A percentile compares a stretch with the other conserved stretches of the same genome.
phyloP scores from a whole-genome alignment of 2,888 invertebrate species.

The Philonicus albiceps region DNA sequence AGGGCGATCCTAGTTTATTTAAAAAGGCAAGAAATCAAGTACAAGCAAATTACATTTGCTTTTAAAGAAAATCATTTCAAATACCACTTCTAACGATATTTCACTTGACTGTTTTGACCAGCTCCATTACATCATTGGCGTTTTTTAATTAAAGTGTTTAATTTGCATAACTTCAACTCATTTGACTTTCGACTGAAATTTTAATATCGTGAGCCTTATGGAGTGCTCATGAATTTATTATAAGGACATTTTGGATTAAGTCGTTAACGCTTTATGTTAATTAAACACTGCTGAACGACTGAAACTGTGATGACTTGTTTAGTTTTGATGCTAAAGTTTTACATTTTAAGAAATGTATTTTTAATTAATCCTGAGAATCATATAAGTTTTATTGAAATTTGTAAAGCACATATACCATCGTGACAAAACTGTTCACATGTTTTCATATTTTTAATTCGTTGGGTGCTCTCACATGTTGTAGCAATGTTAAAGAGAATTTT shows the following conservation, averaged over 20 bases:
- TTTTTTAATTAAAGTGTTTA: slow-evolving; percentile 13
- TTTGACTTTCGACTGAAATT: not conserved
- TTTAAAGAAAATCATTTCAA: not conserved
- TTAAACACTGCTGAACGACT: not conserved
- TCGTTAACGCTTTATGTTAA: slow-evolving; percentile 23
- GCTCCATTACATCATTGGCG: not conserved
- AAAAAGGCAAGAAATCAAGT: not conserved
- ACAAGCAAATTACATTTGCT: not conserved
- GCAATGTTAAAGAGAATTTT: no score
- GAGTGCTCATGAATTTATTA: not conserved
- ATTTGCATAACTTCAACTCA: slow-evolving; percentile 10
- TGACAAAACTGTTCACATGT: no score
- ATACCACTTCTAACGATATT: not conserved
- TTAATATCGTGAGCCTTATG: not conserved
- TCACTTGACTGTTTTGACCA: not conserved
- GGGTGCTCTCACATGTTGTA: no score
- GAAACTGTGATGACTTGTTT: not conserved
- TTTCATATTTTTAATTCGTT: no score
- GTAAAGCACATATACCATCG: no score
- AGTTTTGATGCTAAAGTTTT: not conserved
- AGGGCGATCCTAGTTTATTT: no score
- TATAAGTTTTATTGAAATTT: no score
- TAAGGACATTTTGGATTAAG: slow-evolving; percentile 8
- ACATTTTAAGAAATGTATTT: not conserved
- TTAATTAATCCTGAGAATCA: no score